Evolutionary conservation across 2,797 vertebrate genomes (phyloP).

Genomic region (Kryptopterus vitreolus): DNA sequence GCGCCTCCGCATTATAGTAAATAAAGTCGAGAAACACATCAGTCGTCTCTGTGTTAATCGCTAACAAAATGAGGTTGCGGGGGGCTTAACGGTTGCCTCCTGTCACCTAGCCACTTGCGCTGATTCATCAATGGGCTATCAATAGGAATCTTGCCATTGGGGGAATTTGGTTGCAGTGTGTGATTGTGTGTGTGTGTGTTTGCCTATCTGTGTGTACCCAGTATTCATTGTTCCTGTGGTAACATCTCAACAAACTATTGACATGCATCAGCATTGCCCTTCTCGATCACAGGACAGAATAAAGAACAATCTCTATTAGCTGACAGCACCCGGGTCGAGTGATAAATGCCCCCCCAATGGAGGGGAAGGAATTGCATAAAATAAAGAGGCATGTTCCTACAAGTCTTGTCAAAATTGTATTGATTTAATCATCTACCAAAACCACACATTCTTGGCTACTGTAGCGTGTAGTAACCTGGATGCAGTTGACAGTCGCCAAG

Average conservation of each 20-base stretch:
- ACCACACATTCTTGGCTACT: constrained; percentile 88
- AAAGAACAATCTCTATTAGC: constrained; percentile 90
- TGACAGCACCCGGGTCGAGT: constrained; percentile 87
- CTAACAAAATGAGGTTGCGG: constrained; percentile 57
- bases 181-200: constrained; percentile 39
- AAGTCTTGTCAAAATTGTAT: constrained; percentile 96
- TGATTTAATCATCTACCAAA: constrained; percentile 98
- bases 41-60: constrained; percentile 57
- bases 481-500: constrained; percentile 78
- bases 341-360: constrained; percentile 88
- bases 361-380: constrained; percentile 90
- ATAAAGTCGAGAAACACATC: constrained; percentile 69
- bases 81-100: constrained; percentile 56
- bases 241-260: constrained; percentile 84
- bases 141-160: constrained; percentile 56
- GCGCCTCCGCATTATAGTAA: constrained; percentile 59
- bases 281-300: constrained; percentile 83
- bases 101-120: constrained; percentile 52
- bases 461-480: constrained; percentile 79
- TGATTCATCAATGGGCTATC: constrained; percentile 65
- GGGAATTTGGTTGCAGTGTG: constrained; percentile 48
- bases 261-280: constrained; percentile 89
- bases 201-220: constrained; percentile 56
- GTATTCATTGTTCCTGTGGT: constrained; percentile 80
- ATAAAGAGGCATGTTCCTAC: constrained; percentile 95